Percentiles rank a stretch among this genome's conserved stretches.
Evolutionary conservation across 2,888 invertebrate species (phyloP).

Genomic region (Coelogynopora nodosa): DNA sequence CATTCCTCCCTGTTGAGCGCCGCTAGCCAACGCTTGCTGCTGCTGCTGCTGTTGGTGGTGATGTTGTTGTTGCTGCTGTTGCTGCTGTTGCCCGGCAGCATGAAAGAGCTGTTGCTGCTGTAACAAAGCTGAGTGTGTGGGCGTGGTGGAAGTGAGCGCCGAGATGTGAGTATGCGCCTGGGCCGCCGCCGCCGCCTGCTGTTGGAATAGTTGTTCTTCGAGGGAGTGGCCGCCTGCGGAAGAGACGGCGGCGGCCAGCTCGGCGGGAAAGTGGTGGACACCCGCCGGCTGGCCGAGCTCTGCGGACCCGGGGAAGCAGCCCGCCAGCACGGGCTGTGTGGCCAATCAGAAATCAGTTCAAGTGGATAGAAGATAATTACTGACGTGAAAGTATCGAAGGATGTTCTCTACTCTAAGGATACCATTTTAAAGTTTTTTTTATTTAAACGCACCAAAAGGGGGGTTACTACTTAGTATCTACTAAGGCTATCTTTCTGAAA

Average conservation of each 20-base stretch:
- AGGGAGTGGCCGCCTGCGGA: neutral
- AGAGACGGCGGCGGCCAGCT: neutral
- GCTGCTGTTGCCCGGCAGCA: neutral
- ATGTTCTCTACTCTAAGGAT: too few relatives aligned
- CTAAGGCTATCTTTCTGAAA: too few relatives aligned
- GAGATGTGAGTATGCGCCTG: too few relatives aligned
- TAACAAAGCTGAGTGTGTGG: neutral
- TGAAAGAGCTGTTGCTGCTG: neutral
- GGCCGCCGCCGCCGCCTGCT: neutral
- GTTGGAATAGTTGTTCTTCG: neutral
- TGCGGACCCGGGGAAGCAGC: neutral
- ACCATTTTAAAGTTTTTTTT: too few relatives aligned
- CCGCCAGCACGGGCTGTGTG: neutral
- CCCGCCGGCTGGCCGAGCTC: neutral
- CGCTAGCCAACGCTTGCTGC: too few relatives aligned
- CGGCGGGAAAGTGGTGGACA: neutral
- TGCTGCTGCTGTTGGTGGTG: neutral
- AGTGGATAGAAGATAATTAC: too few relatives aligned
- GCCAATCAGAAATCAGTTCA: too few relatives aligned
- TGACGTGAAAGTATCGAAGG: too few relatives aligned
- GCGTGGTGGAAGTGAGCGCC: neutral
- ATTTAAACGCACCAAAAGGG: too few relatives aligned
- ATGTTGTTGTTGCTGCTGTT: neutral
- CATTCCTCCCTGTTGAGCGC: too few relatives aligned
- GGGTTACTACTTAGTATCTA: too few relatives aligned